Evolutionary conservation across 2,888 invertebrate species (phyloP).

Genomic region (Oscheius sp.): DNA sequence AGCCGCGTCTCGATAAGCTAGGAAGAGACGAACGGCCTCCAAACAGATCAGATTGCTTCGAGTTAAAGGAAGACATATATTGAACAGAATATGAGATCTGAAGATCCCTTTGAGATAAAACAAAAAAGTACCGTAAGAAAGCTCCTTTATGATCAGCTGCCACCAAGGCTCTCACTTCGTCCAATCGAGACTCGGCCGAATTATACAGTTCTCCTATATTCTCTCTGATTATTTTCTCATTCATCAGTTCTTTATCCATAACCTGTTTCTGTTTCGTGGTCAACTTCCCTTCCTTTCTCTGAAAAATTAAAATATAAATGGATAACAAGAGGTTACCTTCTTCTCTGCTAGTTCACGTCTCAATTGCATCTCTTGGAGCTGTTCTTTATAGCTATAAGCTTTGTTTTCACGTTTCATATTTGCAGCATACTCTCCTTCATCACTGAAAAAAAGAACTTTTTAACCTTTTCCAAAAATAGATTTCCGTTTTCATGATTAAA

Average conservation of each 20-base stretch:
- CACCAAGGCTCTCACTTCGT: constrained; percentile 53
- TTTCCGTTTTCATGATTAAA: background rate
- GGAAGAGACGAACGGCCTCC: constrained; percentile 51
- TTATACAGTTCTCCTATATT: constrained; percentile 75
- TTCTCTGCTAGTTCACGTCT: constrained; percentile 85
- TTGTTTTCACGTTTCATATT: constrained; percentile 93
- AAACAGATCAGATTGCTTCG: constrained; percentile 51
- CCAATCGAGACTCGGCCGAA: constrained; percentile 48
- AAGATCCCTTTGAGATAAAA: background rate
- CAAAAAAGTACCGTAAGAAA: constrained; percentile 33
- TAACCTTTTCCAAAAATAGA: background rate
- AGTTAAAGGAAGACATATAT: constrained; percentile 55
- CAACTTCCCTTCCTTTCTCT: constrained; percentile 71
- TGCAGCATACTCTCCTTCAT: constrained; percentile 56
- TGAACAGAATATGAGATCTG: constrained; percentile 42
- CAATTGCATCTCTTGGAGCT: constrained; percentile 87
- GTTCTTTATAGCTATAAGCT: constrained; percentile 93
- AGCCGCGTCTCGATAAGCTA: constrained; percentile 63
- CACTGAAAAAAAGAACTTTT: constrained; percentile 38
- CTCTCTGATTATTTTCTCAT: constrained; percentile 82
- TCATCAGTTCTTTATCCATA: constrained; percentile 84
- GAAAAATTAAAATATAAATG: too few relatives aligned
- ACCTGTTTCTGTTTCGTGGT: constrained; percentile 91
- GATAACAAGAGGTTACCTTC: too few relatives aligned
- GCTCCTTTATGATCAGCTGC: constrained; percentile 53